Evolutionary conservation across 2,113 vertebrate species (phyloP).

Genomic region (Catharus fuscescens): DNA sequence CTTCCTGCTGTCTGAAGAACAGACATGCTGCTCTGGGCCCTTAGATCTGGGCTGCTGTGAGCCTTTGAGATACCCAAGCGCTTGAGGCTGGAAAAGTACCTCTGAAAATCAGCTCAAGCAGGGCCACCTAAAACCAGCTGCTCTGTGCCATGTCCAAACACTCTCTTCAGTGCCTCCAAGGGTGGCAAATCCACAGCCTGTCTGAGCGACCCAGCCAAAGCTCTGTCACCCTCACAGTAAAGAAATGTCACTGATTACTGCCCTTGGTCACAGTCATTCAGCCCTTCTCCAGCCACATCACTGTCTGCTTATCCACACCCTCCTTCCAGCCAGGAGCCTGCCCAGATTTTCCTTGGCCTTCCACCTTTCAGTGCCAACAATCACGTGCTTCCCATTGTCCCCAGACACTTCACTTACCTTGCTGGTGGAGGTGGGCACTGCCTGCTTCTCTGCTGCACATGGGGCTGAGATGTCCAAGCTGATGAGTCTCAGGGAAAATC

Average conservation of each 20-base stretch:
- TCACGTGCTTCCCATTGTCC: neutral
- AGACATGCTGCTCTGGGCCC: neutral
- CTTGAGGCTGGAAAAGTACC: neutral
- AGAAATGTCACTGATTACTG: neutral
- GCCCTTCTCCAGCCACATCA: neutral
- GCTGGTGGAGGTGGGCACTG: too few relatives aligned
- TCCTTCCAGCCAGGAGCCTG: neutral
- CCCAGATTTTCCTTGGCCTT: neutral
- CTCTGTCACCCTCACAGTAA: neutral
- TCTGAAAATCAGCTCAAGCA: neutral
- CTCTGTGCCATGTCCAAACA: neutral
- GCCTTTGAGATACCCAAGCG: neutral
- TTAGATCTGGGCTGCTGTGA: neutral
- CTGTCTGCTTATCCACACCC: neutral
- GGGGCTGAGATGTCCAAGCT: neutral
- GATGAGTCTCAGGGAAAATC: too few relatives aligned
- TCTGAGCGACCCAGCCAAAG: neutral
- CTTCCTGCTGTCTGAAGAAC: neutral
- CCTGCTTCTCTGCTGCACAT: neutral
- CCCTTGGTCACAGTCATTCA: neutral
- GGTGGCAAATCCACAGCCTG: too few relatives aligned
- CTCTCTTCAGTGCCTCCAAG: neutral
- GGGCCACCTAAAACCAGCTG: neutral
- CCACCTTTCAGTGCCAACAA: neutral
- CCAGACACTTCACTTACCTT: neutral